Evolutionary conservation across 1,140 invertebrate genomes (phyloP), one percentile per base, ranked within the genome.

Genomic region (Orussus abietinus): DNA sequence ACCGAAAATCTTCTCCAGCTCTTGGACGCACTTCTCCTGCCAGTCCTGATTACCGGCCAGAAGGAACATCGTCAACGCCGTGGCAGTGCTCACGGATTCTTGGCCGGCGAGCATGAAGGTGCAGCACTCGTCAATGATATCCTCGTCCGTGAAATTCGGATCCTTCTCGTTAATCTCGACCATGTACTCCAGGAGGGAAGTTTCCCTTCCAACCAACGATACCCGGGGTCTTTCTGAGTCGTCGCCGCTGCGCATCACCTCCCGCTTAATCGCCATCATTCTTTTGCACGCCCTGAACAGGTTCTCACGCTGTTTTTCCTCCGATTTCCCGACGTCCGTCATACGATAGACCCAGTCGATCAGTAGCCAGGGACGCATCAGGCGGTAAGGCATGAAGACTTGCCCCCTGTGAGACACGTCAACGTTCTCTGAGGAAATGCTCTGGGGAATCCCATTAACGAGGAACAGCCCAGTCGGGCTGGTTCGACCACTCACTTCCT

Each of bases 101-200:
- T 89, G 86, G 1, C 86, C 83, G 49, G 85, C 84, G 47, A 88
- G 71, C 81, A 86, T 85, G 40, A 88, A 87, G 0, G 85, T 87
- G 43, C 82, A 82, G 11, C 81, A 77, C 62, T 86, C 81, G 51
- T 85, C 77, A 2, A 82, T 60, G 39, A 90, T 84, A 48, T 88
- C 85, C 12, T 78, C 73, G 47, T 86, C 77, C 3, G 75, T 79
- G 47, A 89, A 79, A 12, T 68, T 56, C 3, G 72, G 64, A 55
- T 76, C 76, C 13, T 64, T 73, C 35, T 77, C 68, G 3, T 75
- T 74, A 36, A 79, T 76, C 56, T 83, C 77, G 3, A 91, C 69
- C 55, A 92, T 74, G 36, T 83, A 76, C 58, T 91, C 86, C 14
- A 91, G 59, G 45, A 88, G 77, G 22, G 77, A 66, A 33, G 71